Base-by-base conservation (phyloP, 2,797 vertebrate species). In the Enteromius treurensis region DNA sequence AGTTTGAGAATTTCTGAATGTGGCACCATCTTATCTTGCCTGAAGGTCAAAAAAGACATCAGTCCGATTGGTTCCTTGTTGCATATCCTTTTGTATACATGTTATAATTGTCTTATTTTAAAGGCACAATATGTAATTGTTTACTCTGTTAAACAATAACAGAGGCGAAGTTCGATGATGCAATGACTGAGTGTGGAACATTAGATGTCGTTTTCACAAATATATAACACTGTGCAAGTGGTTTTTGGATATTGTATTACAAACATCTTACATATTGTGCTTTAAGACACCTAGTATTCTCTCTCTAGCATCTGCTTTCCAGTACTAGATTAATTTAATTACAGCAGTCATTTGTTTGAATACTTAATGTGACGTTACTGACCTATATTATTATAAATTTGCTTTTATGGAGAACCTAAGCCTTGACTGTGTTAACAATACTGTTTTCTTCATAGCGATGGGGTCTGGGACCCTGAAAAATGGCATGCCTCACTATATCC, bases 391-490 rank as follows among this genome's bases (percentile, higher is more conserved):
- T 17, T 10, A 55, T 3, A 78, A 42, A 23, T 21, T 1, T 6
- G 14, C 45, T 17, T 34, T 2, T 69, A 26, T 2, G 32, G 5
- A 23, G 67, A 70, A 45, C 14, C 29, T 23, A 10, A 47, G 9
- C n/a, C 0, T 82, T 40, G 45, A 14, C 78, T 14, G 67, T 9
- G 68, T 67, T 45, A 75, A 82, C 45, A 64, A 23, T 14, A 84
- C 1, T 82, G 82, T 89, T 55, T 47, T 62, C 89, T 82, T 76
- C 21, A 0, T 77, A 99, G 98, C 89, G 98, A 99, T 90, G 97
- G 98, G 1, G 96, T 99, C 76, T 99, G 98, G 98, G 98, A 99
- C 87, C 97, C 98, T 85, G 98, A 99, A 91, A 99, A 99, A 93
- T 99, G 98, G 98, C 97, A 99, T 85, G 97, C 97, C 1, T 99